Evolutionary conservation across 2,113 vertebrate genomes (phyloP).

Genomic region (Brachyhypopomus occidentalis): DNA sequence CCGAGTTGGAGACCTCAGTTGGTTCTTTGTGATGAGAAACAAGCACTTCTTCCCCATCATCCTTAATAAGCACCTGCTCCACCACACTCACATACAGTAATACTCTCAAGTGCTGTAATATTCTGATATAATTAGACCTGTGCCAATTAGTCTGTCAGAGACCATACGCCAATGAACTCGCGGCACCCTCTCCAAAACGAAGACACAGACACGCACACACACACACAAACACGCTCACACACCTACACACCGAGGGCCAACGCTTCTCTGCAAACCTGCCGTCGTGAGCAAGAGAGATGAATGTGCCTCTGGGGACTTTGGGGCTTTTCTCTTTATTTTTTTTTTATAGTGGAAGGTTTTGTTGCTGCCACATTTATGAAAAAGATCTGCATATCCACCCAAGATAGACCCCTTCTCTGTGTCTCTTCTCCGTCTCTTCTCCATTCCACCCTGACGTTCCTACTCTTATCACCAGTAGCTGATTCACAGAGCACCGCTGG

Average conservation of each 20-base stretch:
- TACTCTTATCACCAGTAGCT: neutral
- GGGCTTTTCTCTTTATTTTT: slow-evolving; percentile 47
- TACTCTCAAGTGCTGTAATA: neutral
- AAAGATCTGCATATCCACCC: slow-evolving; percentile 31
- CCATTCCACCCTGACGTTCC: neutral
- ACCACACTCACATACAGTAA: neutral
- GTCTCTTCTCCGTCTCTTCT: too few relatives aligned
- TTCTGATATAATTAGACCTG: neutral
- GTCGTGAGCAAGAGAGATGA: slow-evolving; percentile 49
- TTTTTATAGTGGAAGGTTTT: slow-evolving; percentile 60
- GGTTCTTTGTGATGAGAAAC: too few relatives aligned
- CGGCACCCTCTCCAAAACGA: neutral
- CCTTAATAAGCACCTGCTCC: neutral
- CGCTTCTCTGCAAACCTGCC: slow-evolving; percentile 2
- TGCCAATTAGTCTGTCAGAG: neutral
- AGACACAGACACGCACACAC: neutral
- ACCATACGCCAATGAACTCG: neutral
- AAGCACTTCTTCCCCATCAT: neutral
- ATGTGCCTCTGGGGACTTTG: slow-evolving; percentile 58
- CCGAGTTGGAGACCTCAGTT: too few relatives aligned
- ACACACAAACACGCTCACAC: neutral
- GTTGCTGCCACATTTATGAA: slow-evolving; percentile 59
- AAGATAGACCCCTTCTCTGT: slow-evolving; percentile 11
- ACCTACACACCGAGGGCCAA: neutral
- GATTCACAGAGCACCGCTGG: slow-evolving; percentile 15